Evolutionary conservation across 2,888 invertebrate species (phyloP), one percentile per base, ranked within the genome.

Genomic region (Campaea margaritaria): DNA sequence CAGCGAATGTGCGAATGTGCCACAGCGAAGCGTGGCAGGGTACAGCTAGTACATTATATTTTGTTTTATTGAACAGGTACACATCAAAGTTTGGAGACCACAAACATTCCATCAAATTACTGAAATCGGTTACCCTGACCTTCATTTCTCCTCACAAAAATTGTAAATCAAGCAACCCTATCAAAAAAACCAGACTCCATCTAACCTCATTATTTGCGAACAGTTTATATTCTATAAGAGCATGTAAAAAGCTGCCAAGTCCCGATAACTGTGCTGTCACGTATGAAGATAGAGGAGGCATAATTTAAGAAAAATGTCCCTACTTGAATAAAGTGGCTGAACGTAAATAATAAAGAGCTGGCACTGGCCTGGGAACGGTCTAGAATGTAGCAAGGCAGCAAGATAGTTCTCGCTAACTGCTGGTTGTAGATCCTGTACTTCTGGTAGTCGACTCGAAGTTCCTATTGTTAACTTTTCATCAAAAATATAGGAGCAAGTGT

Each of bases 351-450:
- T 67, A 67, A 69, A 58, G 60, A 58, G 64, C 57, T 71, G 69
- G 71, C 71, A 51, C 54, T 53, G 55, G 78, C 74, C 77, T 78
- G 73, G 61, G 56, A 70, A 76, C 70, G 65, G 72, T 68, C 76
- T 74, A 76, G 81, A 73, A 79, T 76, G 69, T 77, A 77, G 73
- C 76, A 75, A 83, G 77, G 76, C 79, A 73, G 70, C 70, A n/a
- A 9, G 65, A 68, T 69, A 67, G 70, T 74, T 70, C 64, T 65
- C 67, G 58, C 62, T 66, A 68, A 70, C 60, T 70, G 63, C 50
- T 61, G 67, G 16, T 57, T 54, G 54, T 51, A 28, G 34, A 53
- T 61, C 49, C 14, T 38, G 36, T 67, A 68, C 70, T 55, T 65
- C 36, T 27, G 34, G 15, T 34, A 43, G 21, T 57, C 54, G 59